phyloP scores from a whole-genome alignment of 2,797 vertebrate species.

The Periophthalmus magnuspinnatus region DNA sequence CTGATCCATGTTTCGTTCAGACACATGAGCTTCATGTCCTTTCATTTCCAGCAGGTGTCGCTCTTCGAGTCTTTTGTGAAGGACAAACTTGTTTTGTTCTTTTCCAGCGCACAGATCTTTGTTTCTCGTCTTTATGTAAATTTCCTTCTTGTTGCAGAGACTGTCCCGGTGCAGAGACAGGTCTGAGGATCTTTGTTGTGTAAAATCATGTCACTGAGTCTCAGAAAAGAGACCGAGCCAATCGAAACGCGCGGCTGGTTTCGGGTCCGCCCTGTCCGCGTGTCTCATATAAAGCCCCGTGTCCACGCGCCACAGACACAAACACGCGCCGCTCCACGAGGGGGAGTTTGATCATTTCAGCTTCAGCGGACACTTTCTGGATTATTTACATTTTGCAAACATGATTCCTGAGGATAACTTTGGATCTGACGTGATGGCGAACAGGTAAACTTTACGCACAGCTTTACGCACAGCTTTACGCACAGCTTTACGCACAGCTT shows the following conservation, averaged over 20 bases:
- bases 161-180: no score
- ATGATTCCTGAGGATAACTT: conserved; percentile 87
- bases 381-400: conserved; percentile 33
- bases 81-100: no score
- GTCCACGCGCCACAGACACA: conserved; percentile 27
- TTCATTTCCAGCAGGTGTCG: background rate
- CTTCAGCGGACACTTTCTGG: background rate
- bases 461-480: background rate
- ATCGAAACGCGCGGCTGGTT: conserved; percentile 33
- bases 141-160: no score
- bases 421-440: conserved; percentile 72
- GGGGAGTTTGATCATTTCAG: no score
- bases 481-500: conserved; percentile 1
- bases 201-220: conserved; percentile 3
- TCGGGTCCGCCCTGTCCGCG: conserved; percentile 55
- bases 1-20: background rate
- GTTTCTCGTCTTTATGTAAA: no score
- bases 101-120: no score
- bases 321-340: no score
- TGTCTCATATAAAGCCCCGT: conserved; percentile 35
- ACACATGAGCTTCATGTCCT: background rate
- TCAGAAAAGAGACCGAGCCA: conserved; percentile 27
- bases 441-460: conserved; percentile 82
- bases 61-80: background rate
- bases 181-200: no score